Conservation (phyloP, 2,888 invertebrate species). For the Caenorhabditis sp. region DNA sequence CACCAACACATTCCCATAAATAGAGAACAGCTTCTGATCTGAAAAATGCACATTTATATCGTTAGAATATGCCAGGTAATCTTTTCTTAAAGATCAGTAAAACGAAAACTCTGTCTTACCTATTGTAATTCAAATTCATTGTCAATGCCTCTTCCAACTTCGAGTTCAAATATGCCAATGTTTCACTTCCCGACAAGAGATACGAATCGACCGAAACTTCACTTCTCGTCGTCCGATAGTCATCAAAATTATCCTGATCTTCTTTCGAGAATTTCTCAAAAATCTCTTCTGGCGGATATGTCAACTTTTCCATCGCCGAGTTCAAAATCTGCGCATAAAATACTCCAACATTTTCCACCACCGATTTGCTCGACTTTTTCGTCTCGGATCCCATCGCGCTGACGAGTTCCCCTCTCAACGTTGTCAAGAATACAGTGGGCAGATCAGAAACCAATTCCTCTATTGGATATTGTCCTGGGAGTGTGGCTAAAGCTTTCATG, state of each 20-base stretch:
- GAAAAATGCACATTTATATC: too few relatives aligned
- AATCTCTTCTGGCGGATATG: slow-evolving; percentile 19
- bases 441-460: slow-evolving; percentile 56
- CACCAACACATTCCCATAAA: slow-evolving; percentile 49
- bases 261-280: slow-evolving; percentile 31
- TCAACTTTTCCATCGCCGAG: slow-evolving; percentile 37
- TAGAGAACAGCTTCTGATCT: slow-evolving; percentile 46
- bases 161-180: slow-evolving; percentile 40
- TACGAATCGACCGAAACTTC: slow-evolving; percentile 44
- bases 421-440: slow-evolving; percentile 53
- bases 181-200: slow-evolving; percentile 34
- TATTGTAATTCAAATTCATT: slow-evolving; percentile 27
- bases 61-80: too few relatives aligned
- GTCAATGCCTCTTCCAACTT: slow-evolving; percentile 28
- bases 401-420: slow-evolving; percentile 43
- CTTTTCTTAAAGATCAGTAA: too few relatives aligned
- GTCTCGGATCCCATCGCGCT: slow-evolving; percentile 10
- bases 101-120: slow-evolving; percentile 31
- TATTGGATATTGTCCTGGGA: slow-evolving; percentile 42
- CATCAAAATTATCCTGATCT: slow-evolving; percentile 43
- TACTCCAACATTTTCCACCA: not conserved
- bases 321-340: slow-evolving; percentile 36
- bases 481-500: slow-evolving; percentile 29
- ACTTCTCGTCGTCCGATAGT: slow-evolving; percentile 44
- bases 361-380: not conserved